Evolutionary conservation across 1,140 invertebrate genomes (phyloP).

Genomic region (Aphelenchoides avenae): DNA sequence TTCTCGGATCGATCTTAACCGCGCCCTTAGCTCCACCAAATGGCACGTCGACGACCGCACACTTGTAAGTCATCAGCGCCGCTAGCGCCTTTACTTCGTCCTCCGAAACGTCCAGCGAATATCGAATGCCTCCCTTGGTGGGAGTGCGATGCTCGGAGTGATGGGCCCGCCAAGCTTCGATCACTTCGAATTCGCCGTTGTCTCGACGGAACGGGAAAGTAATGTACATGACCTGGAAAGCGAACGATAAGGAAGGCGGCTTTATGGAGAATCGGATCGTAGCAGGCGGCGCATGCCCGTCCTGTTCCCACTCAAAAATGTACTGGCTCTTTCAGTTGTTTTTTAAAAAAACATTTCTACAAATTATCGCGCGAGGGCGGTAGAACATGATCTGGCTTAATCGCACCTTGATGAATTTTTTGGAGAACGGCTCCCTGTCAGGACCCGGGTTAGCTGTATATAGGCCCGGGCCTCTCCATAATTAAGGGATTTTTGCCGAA

Average conservation of each 20-base stretch:
- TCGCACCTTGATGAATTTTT: no score
- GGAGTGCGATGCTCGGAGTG: constrained; percentile 70
- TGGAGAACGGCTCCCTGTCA: no score
- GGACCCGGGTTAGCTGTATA: no score
- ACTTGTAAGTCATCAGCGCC: constrained; percentile 94
- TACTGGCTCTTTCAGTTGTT: constrained; percentile 15
- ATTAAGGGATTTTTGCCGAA: no score
- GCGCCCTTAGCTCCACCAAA: no score
- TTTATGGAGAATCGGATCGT: no score
- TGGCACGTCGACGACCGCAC: constrained; percentile 93
- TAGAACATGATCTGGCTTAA: no score
- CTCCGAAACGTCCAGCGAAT: constrained; percentile 83
- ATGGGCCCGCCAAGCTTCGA: constrained; percentile 91
- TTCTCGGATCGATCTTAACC: constrained; percentile 86
- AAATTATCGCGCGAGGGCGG: no score
- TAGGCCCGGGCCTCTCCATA: no score
- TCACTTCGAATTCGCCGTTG: constrained; percentile 91
- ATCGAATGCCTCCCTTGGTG: constrained; percentile 73
- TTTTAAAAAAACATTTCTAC: constrained; percentile 9
- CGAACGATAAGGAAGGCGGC: no score
- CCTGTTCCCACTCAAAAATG: no score
- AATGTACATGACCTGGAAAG: constrained; percentile 63
- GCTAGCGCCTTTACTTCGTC: constrained; percentile 92
- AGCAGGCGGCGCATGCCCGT: no score
- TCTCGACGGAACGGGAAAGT: constrained; percentile 89